phyloP scores from a whole-genome alignment of 2,888 invertebrate species.

The Scaptodrosophila latifasciaeformis region DNA sequence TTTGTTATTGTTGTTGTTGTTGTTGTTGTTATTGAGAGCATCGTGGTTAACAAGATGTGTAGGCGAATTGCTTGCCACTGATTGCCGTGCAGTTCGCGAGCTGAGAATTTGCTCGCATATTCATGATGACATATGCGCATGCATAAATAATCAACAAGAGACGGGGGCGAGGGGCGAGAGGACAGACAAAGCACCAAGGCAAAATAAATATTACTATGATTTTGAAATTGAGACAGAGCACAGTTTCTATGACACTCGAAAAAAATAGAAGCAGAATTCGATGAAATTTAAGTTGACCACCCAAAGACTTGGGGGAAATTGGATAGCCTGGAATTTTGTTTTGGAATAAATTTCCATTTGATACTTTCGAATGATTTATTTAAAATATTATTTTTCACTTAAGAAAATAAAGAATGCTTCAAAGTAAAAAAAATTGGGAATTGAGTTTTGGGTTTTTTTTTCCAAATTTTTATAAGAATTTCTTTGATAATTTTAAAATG shows the following conservation, averaged over 20 bases:
- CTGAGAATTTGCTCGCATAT: conserved; percentile 39
- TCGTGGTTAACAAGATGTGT: conserved; percentile 4
- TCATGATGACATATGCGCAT: conserved; percentile 57
- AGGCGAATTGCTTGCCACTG: conserved; percentile 15
- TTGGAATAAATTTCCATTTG: no score
- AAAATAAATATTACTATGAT: background rate
- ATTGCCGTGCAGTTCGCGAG: conserved; percentile 22
- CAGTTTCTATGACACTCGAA: background rate
- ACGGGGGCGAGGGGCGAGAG: background rate
- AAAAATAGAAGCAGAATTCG: no score
- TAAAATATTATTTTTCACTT: no score
- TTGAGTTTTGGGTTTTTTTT: no score
- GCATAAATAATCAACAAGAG: conserved; percentile 44
- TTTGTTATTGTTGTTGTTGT: conserved; percentile 1
- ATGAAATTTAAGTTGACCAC: no score
- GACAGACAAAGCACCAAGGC: background rate
- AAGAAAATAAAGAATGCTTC: no score
- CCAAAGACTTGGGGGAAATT: no score
- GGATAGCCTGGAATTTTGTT: no score
- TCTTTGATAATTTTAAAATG: no score
- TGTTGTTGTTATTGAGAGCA: conserved; percentile 2
- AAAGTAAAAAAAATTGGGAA: no score
- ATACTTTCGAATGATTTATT: no score
- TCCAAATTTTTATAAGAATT: no score
- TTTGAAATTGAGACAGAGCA: background rate